Evolutionary conservation across 2,888 invertebrate species (phyloP).

Genomic region (Mongoloraphidia duomilia): DNA sequence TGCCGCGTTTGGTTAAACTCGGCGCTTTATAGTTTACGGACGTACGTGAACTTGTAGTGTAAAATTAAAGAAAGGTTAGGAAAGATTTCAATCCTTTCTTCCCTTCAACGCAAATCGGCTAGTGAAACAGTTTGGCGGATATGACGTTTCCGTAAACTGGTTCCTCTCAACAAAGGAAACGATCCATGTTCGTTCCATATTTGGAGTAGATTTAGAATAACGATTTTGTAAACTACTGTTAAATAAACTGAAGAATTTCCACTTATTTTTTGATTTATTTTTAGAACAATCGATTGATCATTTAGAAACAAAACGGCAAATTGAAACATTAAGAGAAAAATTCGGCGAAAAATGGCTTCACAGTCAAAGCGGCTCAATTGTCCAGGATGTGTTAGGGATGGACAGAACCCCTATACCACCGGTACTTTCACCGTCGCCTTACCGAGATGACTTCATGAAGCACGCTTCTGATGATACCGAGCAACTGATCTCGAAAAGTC

Average conservation of each 20-base stretch:
- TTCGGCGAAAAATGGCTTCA: conserved; percentile 48
- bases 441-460: conserved; percentile 4
- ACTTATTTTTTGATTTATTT: conserved; percentile 5
- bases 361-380: conserved; percentile 33
- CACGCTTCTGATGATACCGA: not conserved
- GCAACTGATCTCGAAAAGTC: not conserved
- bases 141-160: too few species aligned
- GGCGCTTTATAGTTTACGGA: too few species aligned
- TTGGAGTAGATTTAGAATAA: too few species aligned
- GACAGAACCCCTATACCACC: conserved; percentile 20
- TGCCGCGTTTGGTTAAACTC: too few species aligned
- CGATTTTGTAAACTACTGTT: not conserved
- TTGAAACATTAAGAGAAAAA: conserved; percentile 38
- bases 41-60: too few species aligned
- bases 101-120: too few species aligned
- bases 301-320: conserved; percentile 41
- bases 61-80: too few species aligned
- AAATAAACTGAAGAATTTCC: conserved; percentile 8
- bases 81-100: too few species aligned
- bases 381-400: conserved; percentile 41
- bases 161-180: too few species aligned
- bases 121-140: too few species aligned
- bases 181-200: too few species aligned
- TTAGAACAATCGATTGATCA: conserved; percentile 30
- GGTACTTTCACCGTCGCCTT: conserved; percentile 17